Evolutionary conservation across 2,888 invertebrate species (phyloP).

Genomic region (Cheilosia soror): DNA sequence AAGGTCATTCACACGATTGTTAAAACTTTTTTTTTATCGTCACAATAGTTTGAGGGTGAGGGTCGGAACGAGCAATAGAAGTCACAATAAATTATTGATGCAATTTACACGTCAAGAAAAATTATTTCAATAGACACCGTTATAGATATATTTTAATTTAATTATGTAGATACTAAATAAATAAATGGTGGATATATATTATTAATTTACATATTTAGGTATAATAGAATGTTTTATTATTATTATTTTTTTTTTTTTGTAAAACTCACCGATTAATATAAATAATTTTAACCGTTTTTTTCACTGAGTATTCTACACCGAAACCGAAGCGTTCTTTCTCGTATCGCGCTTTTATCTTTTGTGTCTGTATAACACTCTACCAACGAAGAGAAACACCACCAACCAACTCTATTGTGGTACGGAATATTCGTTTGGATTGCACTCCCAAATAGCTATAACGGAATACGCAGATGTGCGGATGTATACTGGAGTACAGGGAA

Average conservation of each 20-base stretch:
- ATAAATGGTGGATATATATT: too few relatives aligned
- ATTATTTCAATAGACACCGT: too few relatives aligned
- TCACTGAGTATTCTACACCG: conserved; percentile 30
- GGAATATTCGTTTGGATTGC: conserved; percentile 37
- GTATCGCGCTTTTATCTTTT: conserved; percentile 71
- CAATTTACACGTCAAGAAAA: too few relatives aligned
- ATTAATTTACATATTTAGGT: too few relatives aligned
- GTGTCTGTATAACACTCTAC: conserved; percentile 63
- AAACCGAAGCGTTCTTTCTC: conserved; percentile 64
- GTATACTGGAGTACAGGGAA: neutral
- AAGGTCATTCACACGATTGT: neutral
- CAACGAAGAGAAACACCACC: conserved; percentile 52
- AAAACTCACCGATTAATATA: conserved; percentile 60
- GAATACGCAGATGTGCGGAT: conserved; percentile 66
- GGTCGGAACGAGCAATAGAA: too few relatives aligned
- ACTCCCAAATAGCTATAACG: conserved; percentile 35
- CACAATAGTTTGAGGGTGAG: too few relatives aligned
- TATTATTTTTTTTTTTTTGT: conserved; percentile 1
- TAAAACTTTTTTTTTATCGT: neutral
- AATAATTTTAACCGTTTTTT: conserved; percentile 29
- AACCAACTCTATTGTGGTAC: conserved; percentile 50
- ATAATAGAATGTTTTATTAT: neutral
- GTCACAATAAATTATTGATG: too few relatives aligned
- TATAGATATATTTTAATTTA: too few relatives aligned
- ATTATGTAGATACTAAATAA: too few relatives aligned